Base-by-base conservation (phyloP, 2,888 invertebrate genomes). In the Chrysodeixis includens region DNA sequence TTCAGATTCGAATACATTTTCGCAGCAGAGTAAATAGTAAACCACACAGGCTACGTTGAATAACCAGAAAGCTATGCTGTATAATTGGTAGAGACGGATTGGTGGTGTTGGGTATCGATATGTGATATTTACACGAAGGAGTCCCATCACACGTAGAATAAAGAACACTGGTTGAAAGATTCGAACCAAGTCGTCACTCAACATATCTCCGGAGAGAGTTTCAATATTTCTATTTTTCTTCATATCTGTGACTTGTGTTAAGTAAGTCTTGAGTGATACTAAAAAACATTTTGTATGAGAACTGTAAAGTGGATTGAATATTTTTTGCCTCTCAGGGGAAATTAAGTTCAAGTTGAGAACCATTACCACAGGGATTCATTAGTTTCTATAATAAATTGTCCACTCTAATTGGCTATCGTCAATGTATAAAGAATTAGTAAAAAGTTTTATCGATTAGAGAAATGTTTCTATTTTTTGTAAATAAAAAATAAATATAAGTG, bases 131-230 rank as follows among this genome's bases (percentile, higher is more conserved):
- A 92, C 87, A 44, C 88, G 84, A 32, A 86, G 81, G n/a, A 85
- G 82, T 1, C 92, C 92, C 0, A 90, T 61, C 12, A 86, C 18
- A 1, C 63, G 76, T 69, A 88, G 86, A 3, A 86, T 46, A 2
- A 74, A 62, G 63, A 90, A 88, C 30, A 87, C 76, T 0, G 87
- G 85, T 72, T 74, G 79, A 59, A 92, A 92, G 44, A 88, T 79
- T 62, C 76, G 69, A 9, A 88, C 71, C 35, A 92, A 91, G 32
- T 91, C 88, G 6, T 91, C 87, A 30, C 89, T 88, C 51, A 93
- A 74, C 20, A 90, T 83, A 67, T 92, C 91, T 22, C 77, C 79
- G 1, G 86, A 83, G 4, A 91, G 69, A 7, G 70, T 72, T 69
- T 90, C 89, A n/a, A 88, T 74, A 20, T 76, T 69, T 30, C 63